These are phyloP conservation scores for Drosophila quinaria DNA, from an alignment of 2,888 invertebrate genomes.

Conservation along the genomic window DNA sequence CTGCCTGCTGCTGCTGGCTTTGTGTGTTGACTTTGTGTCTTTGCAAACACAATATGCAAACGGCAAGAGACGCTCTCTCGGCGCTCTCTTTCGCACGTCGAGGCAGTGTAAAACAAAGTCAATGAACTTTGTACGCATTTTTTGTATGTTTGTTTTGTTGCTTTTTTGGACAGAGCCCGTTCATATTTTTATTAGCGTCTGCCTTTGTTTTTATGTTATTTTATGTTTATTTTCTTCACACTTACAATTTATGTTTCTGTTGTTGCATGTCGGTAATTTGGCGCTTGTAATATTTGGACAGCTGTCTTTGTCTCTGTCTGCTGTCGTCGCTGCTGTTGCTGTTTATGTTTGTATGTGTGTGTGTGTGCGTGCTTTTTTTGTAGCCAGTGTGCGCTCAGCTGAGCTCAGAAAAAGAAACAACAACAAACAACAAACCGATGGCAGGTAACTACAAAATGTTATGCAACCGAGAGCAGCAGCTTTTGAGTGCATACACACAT, in stretches of 20 bases:
- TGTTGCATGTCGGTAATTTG: constrained; percentile 42
- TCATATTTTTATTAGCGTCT: constrained; percentile 63
- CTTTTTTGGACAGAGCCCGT: constrained; percentile 43
- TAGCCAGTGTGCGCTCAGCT: constrained; percentile 49
- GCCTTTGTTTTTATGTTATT: constrained; percentile 56
- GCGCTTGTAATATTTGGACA: constrained; percentile 57
- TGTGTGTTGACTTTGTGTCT: constrained; percentile 34
- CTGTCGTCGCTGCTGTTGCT: not conserved
- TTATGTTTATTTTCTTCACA: constrained; percentile 64
- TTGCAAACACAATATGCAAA: constrained; percentile 52
- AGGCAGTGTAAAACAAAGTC: constrained; percentile 75
- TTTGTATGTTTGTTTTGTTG: constrained; percentile 55
- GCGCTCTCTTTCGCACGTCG: constrained; percentile 32
- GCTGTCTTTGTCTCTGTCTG: constrained; percentile 43
- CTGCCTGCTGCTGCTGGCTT: not conserved
- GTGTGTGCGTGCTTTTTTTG: constrained; percentile 15
- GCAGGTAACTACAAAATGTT: constrained; percentile 42
- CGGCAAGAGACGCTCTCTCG: constrained; percentile 20
- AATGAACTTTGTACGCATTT: constrained; percentile 84
- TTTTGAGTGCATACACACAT: constrained; percentile 16
- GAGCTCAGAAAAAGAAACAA: constrained; percentile 31
- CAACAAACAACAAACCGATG: constrained; percentile 31
- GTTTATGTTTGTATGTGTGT: constrained; percentile 1
- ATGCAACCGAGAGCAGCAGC: constrained; percentile 45
- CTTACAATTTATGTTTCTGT: constrained; percentile 49